Percentiles rank a stretch among this genome's conserved stretches.
Conservation (phyloP, 2,113 vertebrate genomes). For the Propithecus coquereli region DNA sequence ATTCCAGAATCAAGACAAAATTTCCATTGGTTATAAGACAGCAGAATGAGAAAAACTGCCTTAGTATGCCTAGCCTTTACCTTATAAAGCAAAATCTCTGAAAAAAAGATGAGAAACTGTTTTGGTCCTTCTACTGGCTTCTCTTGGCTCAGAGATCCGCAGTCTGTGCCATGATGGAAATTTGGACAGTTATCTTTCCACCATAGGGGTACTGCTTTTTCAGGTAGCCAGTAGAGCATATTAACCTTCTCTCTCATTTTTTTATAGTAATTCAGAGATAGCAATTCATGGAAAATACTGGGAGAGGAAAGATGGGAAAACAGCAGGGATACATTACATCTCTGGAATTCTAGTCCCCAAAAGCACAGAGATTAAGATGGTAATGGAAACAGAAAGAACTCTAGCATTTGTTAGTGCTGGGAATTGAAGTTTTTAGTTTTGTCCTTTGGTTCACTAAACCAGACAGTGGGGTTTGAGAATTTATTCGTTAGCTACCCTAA, state of each 20-base stretch:
- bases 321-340: not conserved
- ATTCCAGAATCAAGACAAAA: not conserved
- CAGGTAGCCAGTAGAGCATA: not conserved
- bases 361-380: not conserved
- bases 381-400: not conserved
- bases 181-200: not conserved
- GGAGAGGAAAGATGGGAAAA: not conserved
- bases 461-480: not conserved
- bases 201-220: not conserved
- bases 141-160: not conserved
- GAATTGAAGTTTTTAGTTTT: constrained; percentile 8
- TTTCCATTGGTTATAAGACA: not conserved
- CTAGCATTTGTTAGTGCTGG: not conserved
- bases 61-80: not conserved
- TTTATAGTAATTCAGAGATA: constrained; percentile 1
- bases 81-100: not conserved
- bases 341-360: not conserved
- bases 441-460: not conserved
- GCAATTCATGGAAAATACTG: not conserved
- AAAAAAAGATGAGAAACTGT: not conserved
- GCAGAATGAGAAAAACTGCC: not conserved
- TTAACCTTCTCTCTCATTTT: not conserved
- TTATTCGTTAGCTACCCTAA: not conserved
- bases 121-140: not conserved
- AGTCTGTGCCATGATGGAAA: not conserved